Conservation (phyloP, 2,888 invertebrate genomes). For the Priocnemis perturbator region DNA sequence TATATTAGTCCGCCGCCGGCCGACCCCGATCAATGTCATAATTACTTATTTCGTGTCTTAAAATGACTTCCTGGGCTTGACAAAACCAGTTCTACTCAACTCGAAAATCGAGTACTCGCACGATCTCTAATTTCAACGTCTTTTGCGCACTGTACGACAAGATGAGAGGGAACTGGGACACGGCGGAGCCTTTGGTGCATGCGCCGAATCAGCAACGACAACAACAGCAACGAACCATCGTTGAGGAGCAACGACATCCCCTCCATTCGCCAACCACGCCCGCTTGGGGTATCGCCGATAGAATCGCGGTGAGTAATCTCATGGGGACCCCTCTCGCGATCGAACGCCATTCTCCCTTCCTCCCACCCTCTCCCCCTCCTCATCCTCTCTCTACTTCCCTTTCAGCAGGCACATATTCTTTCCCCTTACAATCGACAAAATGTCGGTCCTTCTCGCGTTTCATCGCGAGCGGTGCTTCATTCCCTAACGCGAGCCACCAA, state of each 20-base stretch:
- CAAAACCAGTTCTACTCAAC: too few relatives aligned
- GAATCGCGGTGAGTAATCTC: slow-evolving; percentile 65
- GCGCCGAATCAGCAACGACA: slow-evolving; percentile 46
- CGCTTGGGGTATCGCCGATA: slow-evolving; percentile 63
- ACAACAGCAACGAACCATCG: slow-evolving; percentile 49
- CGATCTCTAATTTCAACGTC: too few relatives aligned
- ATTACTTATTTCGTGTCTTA: too few relatives aligned
- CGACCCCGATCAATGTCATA: too few relatives aligned
- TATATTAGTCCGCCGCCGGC: too few relatives aligned
- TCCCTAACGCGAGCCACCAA: background rate
- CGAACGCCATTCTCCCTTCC: slow-evolving; percentile 30
- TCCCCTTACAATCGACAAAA: slow-evolving; percentile 48
- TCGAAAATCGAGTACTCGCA: too few relatives aligned
- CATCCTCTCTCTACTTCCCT: slow-evolving; percentile 22
- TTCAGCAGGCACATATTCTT: slow-evolving; percentile 4
- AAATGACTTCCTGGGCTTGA: too few relatives aligned
- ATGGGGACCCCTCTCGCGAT: slow-evolving; percentile 44
- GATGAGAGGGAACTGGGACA: slow-evolving; percentile 61
- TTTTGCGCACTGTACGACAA: slow-evolving; percentile 22
- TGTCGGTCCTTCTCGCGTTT: slow-evolving; percentile 40
- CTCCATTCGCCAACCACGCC: slow-evolving; percentile 65
- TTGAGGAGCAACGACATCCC: slow-evolving; percentile 52
- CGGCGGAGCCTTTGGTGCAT: slow-evolving; percentile 47
- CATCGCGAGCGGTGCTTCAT: slow-evolving; percentile 4
- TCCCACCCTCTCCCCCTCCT: slow-evolving; percentile 27